Conservation (phyloP, 2,797 vertebrate genomes). For the Lepilemur ruficaudatus region DNA sequence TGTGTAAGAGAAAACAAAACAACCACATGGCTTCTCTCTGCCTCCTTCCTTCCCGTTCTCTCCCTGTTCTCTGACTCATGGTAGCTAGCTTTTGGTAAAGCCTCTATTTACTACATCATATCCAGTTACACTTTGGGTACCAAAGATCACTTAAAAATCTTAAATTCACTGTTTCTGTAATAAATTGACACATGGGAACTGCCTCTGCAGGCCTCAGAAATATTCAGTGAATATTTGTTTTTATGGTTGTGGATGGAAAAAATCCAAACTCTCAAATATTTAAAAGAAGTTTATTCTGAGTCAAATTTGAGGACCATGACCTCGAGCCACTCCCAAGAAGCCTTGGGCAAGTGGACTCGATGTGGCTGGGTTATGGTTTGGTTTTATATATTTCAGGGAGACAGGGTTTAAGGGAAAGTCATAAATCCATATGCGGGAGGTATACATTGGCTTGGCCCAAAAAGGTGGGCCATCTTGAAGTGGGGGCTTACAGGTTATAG, state of each 20-base stretch:
- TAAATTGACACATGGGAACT: neutral
- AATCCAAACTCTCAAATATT: no score
- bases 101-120: neutral
- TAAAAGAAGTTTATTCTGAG: no score
- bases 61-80: neutral
- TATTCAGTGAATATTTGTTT: neutral
- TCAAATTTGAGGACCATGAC: no score
- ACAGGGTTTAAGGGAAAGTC: no score
- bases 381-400: no score
- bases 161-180: neutral
- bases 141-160: neutral
- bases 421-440: no score
- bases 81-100: neutral
- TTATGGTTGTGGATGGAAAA: neutral
- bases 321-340: no score
- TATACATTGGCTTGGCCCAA: no score
- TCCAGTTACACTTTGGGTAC: neutral
- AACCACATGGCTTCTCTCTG: neutral
- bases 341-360: no score
- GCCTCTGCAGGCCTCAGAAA: neutral
- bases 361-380: no score
- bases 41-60: neutral
- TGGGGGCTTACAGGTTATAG: no score
- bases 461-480: no score
- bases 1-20: neutral